Base-by-base conservation (phyloP, 2,113 vertebrate species). In the Nerophis lumbriciformis region DNA sequence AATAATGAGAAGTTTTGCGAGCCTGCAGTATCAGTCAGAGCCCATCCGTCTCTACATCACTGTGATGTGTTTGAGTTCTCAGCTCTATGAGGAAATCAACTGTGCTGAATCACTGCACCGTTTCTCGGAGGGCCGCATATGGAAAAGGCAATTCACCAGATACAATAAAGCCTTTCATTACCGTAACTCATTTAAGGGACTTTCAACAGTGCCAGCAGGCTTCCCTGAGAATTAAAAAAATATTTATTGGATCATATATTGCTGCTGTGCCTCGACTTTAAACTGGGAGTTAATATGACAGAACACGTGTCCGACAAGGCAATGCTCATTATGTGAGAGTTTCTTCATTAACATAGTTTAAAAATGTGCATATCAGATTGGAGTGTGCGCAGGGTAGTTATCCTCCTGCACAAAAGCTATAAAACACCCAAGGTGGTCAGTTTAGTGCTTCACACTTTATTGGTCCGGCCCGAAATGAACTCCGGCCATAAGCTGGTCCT, bases 121-220 rank as follows among this genome's bases (percentile, higher is more conserved):
- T 45, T 45, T 12, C 42, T 45, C 42, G 53, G 55, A 69, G 69
- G 19, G 44, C 59, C 71, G 73, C 75, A 70, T 83, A 81, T 67
- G 78, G 71, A 83, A 82, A 83, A 81, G 69, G 76, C 62, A 68
- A 73, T 61, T 75, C 59, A 76, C 75, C 68, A 73, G 67, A 66
- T 75, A 81, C 77, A 57, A 73, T 84, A 78, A 83, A 87, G 69
- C 72, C 75, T 85, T 86, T 82, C 77, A 82, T 83, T 78, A 81
- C 81, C 83, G 77, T 76, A 80, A 83, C 79, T 83, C 72, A 84
- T 88, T 88, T 79, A 80, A 63, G 72, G 53, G 75, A 73, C 53
- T n/a, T 73, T 54, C 28, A 19, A 59, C 62, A 48, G 73, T 75
- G 84, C 83, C 82, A 77, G 67, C 39, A 61, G 58, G 69, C 72